A percentile compares a stretch with the other conserved stretches of the same genome.
Conservation (phyloP, 1,140 invertebrate species). For the Saccostrea glomerata region DNA sequence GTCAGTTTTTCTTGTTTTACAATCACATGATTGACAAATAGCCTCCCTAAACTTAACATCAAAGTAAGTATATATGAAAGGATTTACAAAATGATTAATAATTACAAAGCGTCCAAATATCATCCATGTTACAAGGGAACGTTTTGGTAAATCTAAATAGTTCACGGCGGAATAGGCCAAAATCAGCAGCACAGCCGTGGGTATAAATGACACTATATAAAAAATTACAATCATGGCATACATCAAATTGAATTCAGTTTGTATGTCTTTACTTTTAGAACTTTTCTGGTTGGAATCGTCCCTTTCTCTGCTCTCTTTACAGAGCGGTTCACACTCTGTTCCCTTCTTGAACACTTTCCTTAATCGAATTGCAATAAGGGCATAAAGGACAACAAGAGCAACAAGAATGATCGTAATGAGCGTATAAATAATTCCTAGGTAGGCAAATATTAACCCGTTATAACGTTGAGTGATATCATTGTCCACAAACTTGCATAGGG, state of each 20-base stretch:
- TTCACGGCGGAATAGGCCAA: neutral
- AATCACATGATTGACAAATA: neutral
- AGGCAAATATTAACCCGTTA: neutral
- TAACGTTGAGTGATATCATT: neutral
- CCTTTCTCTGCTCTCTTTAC: neutral
- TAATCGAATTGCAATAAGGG: neutral
- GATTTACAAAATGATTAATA: slow-evolving; percentile 6
- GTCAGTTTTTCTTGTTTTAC: neutral
- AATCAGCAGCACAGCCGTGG: neutral
- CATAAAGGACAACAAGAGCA: neutral
- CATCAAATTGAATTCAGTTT: slow-evolving; percentile 5
- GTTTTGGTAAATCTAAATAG: neutral
- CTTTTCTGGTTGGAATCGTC: neutral
- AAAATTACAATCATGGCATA: neutral
- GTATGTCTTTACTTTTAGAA: neutral
- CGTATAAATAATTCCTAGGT: neutral
- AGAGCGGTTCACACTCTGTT: neutral
- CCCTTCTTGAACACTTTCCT: neutral
- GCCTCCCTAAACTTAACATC: neutral
- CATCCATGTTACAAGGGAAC: neutral
- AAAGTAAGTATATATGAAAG: neutral
- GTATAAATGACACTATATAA: neutral
- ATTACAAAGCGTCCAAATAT: slow-evolving; percentile 3
- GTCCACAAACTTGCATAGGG: neutral
- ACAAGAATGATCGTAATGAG: neutral